Evolutionary conservation across 2,888 invertebrate genomes (phyloP), one percentile per base, ranked within the genome.

Genomic region (Tiliacea aurago): DNA sequence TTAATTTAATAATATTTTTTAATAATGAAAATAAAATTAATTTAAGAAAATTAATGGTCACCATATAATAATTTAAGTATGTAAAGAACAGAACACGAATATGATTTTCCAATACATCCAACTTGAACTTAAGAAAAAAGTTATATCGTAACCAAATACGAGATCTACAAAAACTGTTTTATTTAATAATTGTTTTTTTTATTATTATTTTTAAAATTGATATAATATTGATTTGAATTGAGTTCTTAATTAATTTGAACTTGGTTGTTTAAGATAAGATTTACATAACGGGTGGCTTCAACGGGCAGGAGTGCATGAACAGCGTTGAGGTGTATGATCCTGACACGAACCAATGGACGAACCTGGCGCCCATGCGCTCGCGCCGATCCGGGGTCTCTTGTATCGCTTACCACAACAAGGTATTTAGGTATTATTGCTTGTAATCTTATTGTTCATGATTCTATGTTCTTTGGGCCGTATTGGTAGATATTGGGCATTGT

Each of bases 341-440:
- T 0, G 97, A 97, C 74, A 96, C 97, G 10, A 98, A 98, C 93
- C 98, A 98, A 90, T 99, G 99, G 99, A 98, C 98, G 0, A 95
- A 98, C 86, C 97, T 99, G 77, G 97, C 98, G 73, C 97, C 98
- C 83, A 92, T 98, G 99, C 97, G 98, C 88, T 98, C 97, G 43
- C 96, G 98, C 18, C 97, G 99, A 63, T 99, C 99, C n/a, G 99
- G 99, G 2, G 98, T 99, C 28, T 98, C 98, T 0, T 98, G 99
- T 91, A 98, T 99, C 74, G 97, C 98, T 15, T 98, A 98, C 94
- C 98, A 98, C 91, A 98, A 97, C 85, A 97, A 97, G 93, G 96
- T 98, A 94, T 88, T 84, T 93, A 92, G 91, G 91, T 93, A 92
- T 90, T 81, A 93, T 88, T 88, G 73, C 81, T 85, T 80, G 77